A percentile compares a stretch with the other conserved stretches of the same genome.
phyloP scores from a whole-genome alignment of 2,888 invertebrate species.

The Adelognathus sp. region DNA sequence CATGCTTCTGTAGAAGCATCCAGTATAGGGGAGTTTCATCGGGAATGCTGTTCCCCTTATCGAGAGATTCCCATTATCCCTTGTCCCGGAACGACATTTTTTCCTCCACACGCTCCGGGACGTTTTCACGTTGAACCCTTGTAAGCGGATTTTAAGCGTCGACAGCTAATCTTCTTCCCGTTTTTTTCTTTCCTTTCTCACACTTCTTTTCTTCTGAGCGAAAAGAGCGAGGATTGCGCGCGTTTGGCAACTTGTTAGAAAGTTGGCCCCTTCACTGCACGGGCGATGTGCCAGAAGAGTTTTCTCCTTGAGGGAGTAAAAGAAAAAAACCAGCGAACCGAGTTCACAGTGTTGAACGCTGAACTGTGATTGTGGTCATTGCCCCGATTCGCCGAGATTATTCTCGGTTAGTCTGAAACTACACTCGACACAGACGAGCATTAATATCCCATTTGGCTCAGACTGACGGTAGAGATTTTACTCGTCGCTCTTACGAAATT shows the following conservation, averaged over 20 bases:
- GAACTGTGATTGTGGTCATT: constrained; percentile 1
- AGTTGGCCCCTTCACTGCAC: constrained; percentile 6
- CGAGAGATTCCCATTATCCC: background rate
- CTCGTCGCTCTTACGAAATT: background rate
- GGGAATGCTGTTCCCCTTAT: background rate
- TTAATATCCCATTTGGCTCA: background rate
- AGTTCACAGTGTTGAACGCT: background rate
- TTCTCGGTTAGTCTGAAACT: background rate
- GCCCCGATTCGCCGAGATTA: background rate
- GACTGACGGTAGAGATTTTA: no score
- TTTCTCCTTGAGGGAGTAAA: constrained; percentile 21
- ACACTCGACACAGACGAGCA: background rate
- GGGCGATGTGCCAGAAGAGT: constrained; percentile 9
- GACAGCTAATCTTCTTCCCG: background rate
- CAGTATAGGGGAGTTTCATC: background rate
- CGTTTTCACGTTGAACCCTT: background rate
- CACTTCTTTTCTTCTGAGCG: background rate
- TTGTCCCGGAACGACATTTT: background rate
- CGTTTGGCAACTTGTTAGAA: background rate
- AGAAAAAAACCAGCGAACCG: background rate
- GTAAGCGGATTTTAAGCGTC: constrained; percentile 7
- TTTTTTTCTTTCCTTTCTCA: background rate
- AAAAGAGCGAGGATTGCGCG: background rate
- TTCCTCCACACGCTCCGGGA: background rate
- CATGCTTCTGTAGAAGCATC: background rate